Base-by-base conservation (phyloP, 1,140 invertebrate species). In the Hormaphis cornu region DNA sequence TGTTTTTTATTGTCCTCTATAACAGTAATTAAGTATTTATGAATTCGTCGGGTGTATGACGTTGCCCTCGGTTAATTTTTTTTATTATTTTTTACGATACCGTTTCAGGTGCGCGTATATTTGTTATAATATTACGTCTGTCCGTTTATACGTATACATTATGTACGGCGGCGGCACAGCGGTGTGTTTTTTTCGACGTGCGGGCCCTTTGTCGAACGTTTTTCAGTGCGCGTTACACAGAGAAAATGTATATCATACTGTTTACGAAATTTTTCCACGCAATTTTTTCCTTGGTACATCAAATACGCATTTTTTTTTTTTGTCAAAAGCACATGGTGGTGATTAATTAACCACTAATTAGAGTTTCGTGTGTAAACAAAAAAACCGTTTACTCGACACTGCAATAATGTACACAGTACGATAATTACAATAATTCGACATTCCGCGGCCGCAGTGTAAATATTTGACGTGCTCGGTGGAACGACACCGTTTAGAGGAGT, bases 1-100 rank as follows among this genome's bases (percentile, higher is more conserved):
- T 66, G 24, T 28, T 63, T 66, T 66, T 66, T 66, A 50, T 66
- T 66, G 44, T 66, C 44, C 44, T 50, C 26, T 48, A n/a, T n/a
- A n/a, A n/a, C n/a, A 48, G 61, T 66, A 66, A 66, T 66, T 66
- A 66, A 66, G 42, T 66, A 66, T 66, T 66, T 66, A 66, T 48
- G 28, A 66, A 66, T 66, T 66, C 61, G 42, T 66, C 61, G 42
- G 61, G 48, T n/a, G n/a, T n/a, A n/a, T n/a, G n/a, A n/a, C n/a
- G 35, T 44, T 61, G 58, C 40, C 37, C 58, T 61, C 46, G 58
- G 42, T 44, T 28, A 28, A 24, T 58, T 61, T 44, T 44, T 54
- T 30, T 48, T 63, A 48, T 20, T 56, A 35, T 58, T 10, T 66
- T 66, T 66, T 66, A 50, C 18, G 44, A 50, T 66, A 66, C 61